These are phyloP conservation scores for Manis javanica DNA, from an alignment of 2,797 vertebrate species.

Conservation along the genomic window DNA sequence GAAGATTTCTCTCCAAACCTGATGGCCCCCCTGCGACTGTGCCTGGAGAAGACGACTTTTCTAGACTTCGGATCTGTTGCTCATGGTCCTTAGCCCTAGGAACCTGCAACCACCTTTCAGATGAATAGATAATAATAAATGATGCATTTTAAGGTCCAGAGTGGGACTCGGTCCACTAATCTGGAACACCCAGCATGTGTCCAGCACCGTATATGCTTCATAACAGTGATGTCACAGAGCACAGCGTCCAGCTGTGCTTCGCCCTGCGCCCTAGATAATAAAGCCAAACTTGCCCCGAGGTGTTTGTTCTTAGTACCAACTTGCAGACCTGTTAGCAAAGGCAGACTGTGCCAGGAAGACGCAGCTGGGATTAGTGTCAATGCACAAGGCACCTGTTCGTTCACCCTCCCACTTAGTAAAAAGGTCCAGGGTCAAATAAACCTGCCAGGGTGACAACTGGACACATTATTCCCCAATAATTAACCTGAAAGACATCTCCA, in stretches of 20 bases:
- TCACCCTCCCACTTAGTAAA: background rate
- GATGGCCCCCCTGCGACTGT: no score
- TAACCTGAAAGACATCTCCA: background rate
- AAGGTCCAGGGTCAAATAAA: constrained; percentile 14
- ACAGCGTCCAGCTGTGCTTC: fast-evolving
- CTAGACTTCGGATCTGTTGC: fast-evolving
- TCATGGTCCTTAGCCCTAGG: background rate
- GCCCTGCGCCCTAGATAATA: background rate
- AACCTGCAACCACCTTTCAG: fast-evolving
- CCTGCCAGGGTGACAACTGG: background rate
- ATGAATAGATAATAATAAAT: fast-evolving
- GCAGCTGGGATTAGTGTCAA: background rate
- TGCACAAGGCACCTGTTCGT: background rate
- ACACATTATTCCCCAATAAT: background rate
- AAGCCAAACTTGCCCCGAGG: background rate
- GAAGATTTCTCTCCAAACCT: no score
- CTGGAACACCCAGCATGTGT: background rate
- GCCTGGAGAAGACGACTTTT: no score
- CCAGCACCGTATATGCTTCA: background rate
- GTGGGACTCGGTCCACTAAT: background rate
- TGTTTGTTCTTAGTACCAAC: background rate
- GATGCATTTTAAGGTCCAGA: background rate
- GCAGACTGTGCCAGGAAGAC: constrained; percentile 17
- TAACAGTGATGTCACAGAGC: background rate
- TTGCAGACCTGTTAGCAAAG: background rate